These are phyloP conservation scores for Agonopterix heracliana DNA, from an alignment of 2,888 invertebrate species.

Conservation along the genomic window DNA sequence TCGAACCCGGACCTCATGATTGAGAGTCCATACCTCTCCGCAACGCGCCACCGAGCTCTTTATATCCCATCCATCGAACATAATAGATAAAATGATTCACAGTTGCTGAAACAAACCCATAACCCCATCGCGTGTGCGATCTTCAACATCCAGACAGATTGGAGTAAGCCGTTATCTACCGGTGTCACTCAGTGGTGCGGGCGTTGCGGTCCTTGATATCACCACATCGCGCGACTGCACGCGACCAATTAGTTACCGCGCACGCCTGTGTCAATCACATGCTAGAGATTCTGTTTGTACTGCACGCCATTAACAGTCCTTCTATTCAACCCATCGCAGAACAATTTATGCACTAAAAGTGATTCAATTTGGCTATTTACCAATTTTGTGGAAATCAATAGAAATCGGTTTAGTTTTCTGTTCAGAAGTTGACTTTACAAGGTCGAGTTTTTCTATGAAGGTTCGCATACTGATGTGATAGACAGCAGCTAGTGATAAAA, in stretches of 20 bases:
- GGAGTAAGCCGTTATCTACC: constrained; percentile 47
- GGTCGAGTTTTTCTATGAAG: too few relatives aligned
- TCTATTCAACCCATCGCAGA: background rate
- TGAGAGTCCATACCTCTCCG: too few relatives aligned
- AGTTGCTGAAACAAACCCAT: too few relatives aligned
- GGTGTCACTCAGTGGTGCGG: constrained; percentile 48
- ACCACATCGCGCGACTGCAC: constrained; percentile 79
- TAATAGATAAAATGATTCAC: too few relatives aligned
- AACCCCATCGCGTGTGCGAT: constrained; percentile 12
- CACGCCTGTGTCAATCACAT: constrained; percentile 28
- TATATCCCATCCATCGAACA: too few relatives aligned
- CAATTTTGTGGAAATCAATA: background rate
- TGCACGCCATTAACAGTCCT: background rate
- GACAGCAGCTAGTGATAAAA: too few relatives aligned
- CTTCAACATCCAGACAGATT: constrained; percentile 13
- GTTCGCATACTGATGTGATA: too few relatives aligned
- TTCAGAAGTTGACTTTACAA: background rate
- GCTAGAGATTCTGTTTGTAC: background rate
- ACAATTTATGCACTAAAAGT: background rate
- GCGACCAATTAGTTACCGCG: constrained; percentile 71
- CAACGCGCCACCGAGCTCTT: too few relatives aligned
- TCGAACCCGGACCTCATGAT: too few relatives aligned
- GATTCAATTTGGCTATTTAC: background rate
- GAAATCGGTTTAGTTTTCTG: background rate
- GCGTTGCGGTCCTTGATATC: constrained; percentile 35